Base-by-base conservation (phyloP, 30 jellyfish, hydroid and myxozoan species). In the Mastigias papua region DNA sequence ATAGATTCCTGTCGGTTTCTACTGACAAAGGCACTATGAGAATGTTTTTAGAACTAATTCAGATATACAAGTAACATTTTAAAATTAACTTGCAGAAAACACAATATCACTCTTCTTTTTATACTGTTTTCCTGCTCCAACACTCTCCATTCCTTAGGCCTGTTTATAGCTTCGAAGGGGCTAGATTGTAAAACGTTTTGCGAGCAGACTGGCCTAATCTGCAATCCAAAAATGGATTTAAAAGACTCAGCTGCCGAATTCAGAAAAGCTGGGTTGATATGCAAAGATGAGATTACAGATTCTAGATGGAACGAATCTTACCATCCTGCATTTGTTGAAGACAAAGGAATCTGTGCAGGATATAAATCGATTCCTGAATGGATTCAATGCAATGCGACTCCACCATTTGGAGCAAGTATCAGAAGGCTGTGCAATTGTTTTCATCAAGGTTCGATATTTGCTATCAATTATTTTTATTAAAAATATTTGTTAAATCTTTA, bases 401-500 rank as follows among this genome's bases (percentile, higher is more conserved):
- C 95, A 46, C 95, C 90, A 10, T 22, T 26, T 60, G 95, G 75
- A 37, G 89, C 86, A 1, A 28, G 30, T 15, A 86, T 84, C 42
- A 64, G 77, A 61, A 35, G 95, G 50, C 64, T 86, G 10, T 86
- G 95, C 86, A 75, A 75, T 31, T 86, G 95, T 33, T 30, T 73
- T 6, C 86, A 86, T 17, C 62, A 20, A 86, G 89, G 95, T 86
- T n/a, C n/a, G n/a, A n/a, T n/a, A n/a, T n/a, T n/a, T n/a, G n/a
- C n/a, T n/a, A n/a, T n/a, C n/a, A n/a, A n/a, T n/a, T n/a, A n/a
- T n/a, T n/a, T n/a, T n/a, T n/a, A 63, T 33, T 54, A 25, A 21
- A 21, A 5, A 3, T 25, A 5, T 11, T 54, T 10, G 9, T 54
- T 86, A n/a, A 32, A 11, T 4, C 54, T 42, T 42, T 42, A 4